phyloP scores from a whole-genome alignment of 2,888 invertebrate species.

The Leucophenga montana region DNA sequence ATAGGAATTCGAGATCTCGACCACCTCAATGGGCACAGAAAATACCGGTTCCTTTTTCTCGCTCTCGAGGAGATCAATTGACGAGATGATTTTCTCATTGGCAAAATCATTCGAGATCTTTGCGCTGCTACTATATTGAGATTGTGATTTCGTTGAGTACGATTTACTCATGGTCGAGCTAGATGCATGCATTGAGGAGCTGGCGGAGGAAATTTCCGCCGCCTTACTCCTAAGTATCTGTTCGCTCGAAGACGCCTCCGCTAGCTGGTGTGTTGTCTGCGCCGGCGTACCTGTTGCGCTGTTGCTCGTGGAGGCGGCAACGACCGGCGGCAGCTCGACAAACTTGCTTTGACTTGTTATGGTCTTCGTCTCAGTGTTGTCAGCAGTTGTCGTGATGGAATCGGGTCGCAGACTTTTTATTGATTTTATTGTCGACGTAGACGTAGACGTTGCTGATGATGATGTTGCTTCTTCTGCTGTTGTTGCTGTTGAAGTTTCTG shows the following conservation, averaged over 20 bases:
- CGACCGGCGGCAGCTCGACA: constrained; percentile 38
- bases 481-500: constrained; percentile 54
- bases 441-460: constrained; percentile 37
- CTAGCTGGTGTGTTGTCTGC: neutral
- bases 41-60: constrained; percentile 67
- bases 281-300: constrained; percentile 22
- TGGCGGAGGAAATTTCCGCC: constrained; percentile 24
- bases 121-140: constrained; percentile 47
- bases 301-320: neutral
- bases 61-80: constrained; percentile 67
- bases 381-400: constrained; percentile 50
- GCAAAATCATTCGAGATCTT: constrained; percentile 58
- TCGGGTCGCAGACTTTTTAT: constrained; percentile 58
- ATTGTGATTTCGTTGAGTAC: constrained; percentile 49
- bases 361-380: constrained; percentile 53
- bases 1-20: constrained; percentile 51
- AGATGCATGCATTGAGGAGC: constrained; percentile 36
- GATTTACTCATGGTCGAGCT: constrained; percentile 40
- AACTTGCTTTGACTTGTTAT: constrained; percentile 55
- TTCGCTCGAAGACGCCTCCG: neutral
- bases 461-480: constrained; percentile 58
- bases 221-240: neutral
- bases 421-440: constrained; percentile 59
- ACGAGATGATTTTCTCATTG: constrained; percentile 64
- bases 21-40: constrained; percentile 68